Base-by-base conservation (phyloP, 2,888 invertebrate genomes). In the Clistopyga incitator region DNA sequence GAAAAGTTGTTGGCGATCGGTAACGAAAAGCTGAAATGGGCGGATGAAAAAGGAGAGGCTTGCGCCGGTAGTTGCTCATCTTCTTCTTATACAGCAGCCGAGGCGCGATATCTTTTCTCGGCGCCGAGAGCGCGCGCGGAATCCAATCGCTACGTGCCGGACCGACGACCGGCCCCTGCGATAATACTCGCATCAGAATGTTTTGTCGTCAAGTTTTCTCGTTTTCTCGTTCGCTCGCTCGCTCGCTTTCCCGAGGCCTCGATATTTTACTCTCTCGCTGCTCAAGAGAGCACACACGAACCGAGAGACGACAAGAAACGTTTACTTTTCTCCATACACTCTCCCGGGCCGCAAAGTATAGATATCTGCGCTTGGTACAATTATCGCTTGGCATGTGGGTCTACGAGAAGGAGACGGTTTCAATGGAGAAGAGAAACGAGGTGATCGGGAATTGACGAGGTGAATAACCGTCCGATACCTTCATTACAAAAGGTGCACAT, bases 181-280 rank as follows among this genome's bases (percentile, higher is more conserved):
- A 47, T 47, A n/a, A 47, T 76, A 76, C 64, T 38, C 18, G 64
- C 23, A 34, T 52, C 70, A 45, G 71, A 71, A 81, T 67, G 76
- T 77, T 77, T 77, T 77, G 76, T 81, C 75, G 65, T 50, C 77
- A 50, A 81, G 47, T 71, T 68, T 18, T 13, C 47, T 81, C 61
- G 61, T 34, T 61, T 18, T 13, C 47, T 81, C 61, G 61, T 34
- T 61, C 59, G 29, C 25, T 50, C 47, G 23, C n/a, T 78, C 52
- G 75, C 82, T 81, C 82, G 78, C 82, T 81, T 79, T 81, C 84
- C 82, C 82, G 61, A 84, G 84, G 65, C 84, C 84, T 81, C 80
- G 83, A 84, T 84, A 77, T 81, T 84, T 81, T 81, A 81, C 84
- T 84, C 81, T 84, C 81, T 54, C 72, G 72, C 68, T 71, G 23